Evolutionary conservation across 1,140 invertebrate genomes (phyloP), one percentile per base, ranked within the genome.

Genomic region (Drosophila punjabiensis): DNA sequence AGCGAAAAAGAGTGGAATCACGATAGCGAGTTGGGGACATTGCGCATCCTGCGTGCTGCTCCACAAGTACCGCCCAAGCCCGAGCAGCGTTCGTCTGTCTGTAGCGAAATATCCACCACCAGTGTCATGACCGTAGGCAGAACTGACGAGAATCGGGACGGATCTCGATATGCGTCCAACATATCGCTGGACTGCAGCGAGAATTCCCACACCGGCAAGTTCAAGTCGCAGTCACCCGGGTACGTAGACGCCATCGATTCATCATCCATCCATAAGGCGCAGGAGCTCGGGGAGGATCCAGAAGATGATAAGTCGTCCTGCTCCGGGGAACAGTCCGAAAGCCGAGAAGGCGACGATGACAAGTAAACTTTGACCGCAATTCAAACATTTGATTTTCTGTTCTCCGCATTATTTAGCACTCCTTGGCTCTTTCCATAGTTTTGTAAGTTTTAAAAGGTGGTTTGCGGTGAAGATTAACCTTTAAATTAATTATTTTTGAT

Each of bases 211-310:
- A 90, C 84, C 74, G 77, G 74, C 68, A 93, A 91, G 56, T 93
- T 82, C 48, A 92, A 92, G 75, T 92, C 90, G 66, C 87, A 79
- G 76, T 93, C 89, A 79, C 90, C 92, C 52, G 90, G 92, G 92
- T 93, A 93, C 78, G 89, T 93, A 91, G 70, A 75, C 33, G 63
- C 67, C 58, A 52, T 65, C 30, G 59, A 55, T 45, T 41, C 52
- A 30, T 32, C 50, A 52, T 39, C 47, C 52, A 48, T 43, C 24
- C 41, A 30, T 24, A 55, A 50, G 58, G 48, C 33, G 59, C 55
- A 45, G 43, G 67, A 74, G 41, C 67, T 18, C 32, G 58, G 48
- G 56, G 45, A 61, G 30, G 61, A 55, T 55, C 58, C 58, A n/a
- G 47, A 45, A 59, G 37, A 68, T 37, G 37, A 37, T 28, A 16